These are phyloP conservation scores for Holothuria glaberrima DNA, from an alignment of 35 echinoderm and acorn worm genomes.

Conservation along the genomic window DNA sequence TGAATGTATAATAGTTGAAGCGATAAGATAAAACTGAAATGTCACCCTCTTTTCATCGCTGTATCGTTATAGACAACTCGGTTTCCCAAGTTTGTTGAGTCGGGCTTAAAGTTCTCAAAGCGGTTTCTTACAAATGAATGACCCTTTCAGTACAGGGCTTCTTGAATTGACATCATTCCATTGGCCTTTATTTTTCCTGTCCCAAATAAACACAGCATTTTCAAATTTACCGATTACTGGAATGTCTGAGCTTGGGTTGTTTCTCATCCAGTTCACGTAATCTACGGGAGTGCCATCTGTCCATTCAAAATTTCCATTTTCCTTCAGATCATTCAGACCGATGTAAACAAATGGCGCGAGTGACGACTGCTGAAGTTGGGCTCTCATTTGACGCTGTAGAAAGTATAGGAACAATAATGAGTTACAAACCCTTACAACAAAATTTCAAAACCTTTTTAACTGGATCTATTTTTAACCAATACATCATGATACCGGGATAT, in stretches of 20 bases:
- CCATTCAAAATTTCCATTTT: constrained; percentile 35
- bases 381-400: too few species aligned
- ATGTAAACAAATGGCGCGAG: background rate
- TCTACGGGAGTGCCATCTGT: constrained; percentile 10
- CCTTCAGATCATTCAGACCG: background rate
- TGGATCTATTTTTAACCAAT: too few species aligned
- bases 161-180: constrained; percentile 15
- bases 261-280: constrained; percentile 26
- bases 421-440: too few species aligned
- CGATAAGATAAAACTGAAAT: too few species aligned
- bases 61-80: too few species aligned
- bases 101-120: too few species aligned
- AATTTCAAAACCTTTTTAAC: too few species aligned
- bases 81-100: too few species aligned
- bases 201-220: constrained; percentile 21
- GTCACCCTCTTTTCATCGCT: too few species aligned
- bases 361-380: background rate
- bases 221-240: background rate
- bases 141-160: background rate
- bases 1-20: too few species aligned
- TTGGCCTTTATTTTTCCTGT: background rate
- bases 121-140: constrained; percentile 12
- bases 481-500: too few species aligned
- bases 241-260: constrained; percentile 5
- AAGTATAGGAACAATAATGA: too few species aligned